Evolutionary conservation across 2,113 vertebrate species (phyloP).

Genomic region (Petromus typicus): DNA sequence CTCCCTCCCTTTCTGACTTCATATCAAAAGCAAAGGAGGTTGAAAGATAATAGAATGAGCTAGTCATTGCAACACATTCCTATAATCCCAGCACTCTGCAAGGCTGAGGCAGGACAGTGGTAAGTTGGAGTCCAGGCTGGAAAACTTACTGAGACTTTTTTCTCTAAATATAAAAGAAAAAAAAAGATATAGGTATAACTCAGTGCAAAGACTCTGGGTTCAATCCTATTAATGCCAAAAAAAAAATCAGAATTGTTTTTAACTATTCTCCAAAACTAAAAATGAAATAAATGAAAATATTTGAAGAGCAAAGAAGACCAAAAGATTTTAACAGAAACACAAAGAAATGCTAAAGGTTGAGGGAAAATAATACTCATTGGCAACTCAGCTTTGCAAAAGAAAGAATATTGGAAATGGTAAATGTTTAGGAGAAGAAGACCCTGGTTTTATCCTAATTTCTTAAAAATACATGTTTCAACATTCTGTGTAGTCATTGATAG

Average conservation of each 20-base stretch:
- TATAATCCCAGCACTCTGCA: neutral
- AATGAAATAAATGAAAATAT: neutral
- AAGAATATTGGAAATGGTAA: neutral
- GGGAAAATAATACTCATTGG: neutral
- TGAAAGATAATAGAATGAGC: neutral
- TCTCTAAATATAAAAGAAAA: neutral
- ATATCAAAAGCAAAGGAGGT: neutral
- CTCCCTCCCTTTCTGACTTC: neutral
- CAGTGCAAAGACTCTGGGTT: neutral
- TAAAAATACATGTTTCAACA: neutral
- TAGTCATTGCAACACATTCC: neutral
- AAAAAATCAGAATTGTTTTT: neutral
- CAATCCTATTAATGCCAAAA: neutral
- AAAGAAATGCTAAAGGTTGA: neutral
- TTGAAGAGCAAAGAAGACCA: constrained; percentile 24
- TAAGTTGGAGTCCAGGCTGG: neutral
- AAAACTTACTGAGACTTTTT: neutral
- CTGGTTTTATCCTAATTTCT: neutral
- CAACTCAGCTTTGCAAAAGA: neutral
- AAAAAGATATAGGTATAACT: neutral
- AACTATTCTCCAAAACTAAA: neutral
- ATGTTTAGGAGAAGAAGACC: neutral
- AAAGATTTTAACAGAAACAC: neutral
- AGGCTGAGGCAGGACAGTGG: neutral
- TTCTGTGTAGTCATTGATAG: neutral